These are phyloP conservation scores for Phasianus colchicus DNA, from an alignment of 2,113 vertebrate genomes.

Conservation along the genomic window DNA sequence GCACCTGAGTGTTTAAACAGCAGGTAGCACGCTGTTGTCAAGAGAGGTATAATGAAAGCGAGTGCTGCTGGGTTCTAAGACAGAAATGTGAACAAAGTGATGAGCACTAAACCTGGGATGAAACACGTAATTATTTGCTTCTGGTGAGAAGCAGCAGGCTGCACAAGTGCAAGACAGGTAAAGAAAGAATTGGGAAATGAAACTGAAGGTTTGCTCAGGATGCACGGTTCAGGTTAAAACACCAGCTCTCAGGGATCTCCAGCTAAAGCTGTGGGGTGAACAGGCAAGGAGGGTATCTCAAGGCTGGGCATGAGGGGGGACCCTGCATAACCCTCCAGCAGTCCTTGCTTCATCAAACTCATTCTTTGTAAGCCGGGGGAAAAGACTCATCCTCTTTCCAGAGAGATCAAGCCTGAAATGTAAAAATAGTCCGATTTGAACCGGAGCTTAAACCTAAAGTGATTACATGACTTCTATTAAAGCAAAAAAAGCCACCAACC, in stretches of 20 bases:
- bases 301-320: neutral
- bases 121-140: neutral
- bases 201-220: neutral
- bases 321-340: neutral
- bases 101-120: neutral
- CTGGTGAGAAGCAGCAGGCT: neutral
- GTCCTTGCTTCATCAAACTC: neutral
- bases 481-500: constrained; percentile 50
- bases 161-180: neutral
- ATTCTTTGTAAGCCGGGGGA: constrained; percentile 22
- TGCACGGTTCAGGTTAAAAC: fast-evolving
- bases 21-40: neutral
- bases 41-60: neutral
- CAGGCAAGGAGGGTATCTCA: neutral
- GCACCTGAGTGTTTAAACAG: neutral
- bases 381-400: constrained; percentile 62
- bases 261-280: neutral
- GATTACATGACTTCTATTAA: constrained; percentile 71
- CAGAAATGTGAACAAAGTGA: neutral
- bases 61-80: neutral
- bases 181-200: neutral
- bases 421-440: constrained; percentile 73
- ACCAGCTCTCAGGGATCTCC: neutral
- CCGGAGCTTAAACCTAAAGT: constrained; percentile 71
- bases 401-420: constrained; percentile 64